These are phyloP conservation scores for Pristionchus maxplancki DNA, from an alignment of 2,888 invertebrate species.

Conservation along the genomic window DNA sequence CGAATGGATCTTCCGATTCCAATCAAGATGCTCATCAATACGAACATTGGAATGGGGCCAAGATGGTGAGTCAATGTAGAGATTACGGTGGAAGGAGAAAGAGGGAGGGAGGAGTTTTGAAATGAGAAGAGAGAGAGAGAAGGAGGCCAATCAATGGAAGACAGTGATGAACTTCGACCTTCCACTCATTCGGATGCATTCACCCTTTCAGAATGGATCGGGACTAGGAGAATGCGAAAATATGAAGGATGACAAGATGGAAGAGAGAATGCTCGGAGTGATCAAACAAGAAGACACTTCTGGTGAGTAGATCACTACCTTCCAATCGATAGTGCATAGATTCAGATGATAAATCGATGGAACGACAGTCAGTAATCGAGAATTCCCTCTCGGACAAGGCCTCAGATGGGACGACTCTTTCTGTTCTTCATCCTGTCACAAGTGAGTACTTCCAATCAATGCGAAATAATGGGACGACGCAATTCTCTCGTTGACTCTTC, in stretches of 20 bases:
- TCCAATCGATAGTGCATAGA: neutral
- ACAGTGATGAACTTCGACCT: neutral
- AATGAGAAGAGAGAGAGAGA: neutral
- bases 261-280: neutral
- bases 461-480: neutral
- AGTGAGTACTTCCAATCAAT: neutral
- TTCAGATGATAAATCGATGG: conserved; percentile 32
- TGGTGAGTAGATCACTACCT: neutral
- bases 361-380: conserved; percentile 43
- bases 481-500: neutral
- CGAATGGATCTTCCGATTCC: neutral
- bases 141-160: neutral
- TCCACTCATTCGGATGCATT: neutral
- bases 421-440: conserved; percentile 46
- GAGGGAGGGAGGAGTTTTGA: conserved; percentile 34
- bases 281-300: conserved; percentile 11
- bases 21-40: neutral
- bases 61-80: conserved; percentile 38
- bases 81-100: conserved; percentile 15
- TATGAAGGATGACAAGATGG: conserved; percentile 4
- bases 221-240: neutral
- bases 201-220: neutral
- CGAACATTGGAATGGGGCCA: conserved; percentile 25
- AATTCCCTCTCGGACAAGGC: conserved; percentile 19
- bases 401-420: conserved; percentile 35